Evolutionary conservation across 64 coral and sea anemone genomes (phyloP), one percentile per base, ranked within the genome.

Genomic region (Astreopora myriophthalma): DNA sequence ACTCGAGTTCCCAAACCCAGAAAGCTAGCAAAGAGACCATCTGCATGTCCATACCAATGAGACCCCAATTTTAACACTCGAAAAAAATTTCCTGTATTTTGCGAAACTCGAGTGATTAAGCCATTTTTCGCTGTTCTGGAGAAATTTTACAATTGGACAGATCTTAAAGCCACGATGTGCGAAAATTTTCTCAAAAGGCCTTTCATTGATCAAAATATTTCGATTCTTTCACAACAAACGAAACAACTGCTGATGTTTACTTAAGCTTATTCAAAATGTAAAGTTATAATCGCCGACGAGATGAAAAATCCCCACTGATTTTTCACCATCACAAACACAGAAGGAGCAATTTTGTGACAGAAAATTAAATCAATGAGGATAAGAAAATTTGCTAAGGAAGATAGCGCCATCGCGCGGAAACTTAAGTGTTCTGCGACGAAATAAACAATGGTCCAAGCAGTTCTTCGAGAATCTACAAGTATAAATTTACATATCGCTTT

Each of bases 231-330:
- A 14, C 19, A 83, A 38, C 32, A 64, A 6, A 31, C 32, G 55
- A 83, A 83, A 83, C 79, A 83, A 83, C 79, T 83, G 79, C 79
- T 25, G 13, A 26, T 83, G 79, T 83, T 83, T 83, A 83, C 79
- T 65, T 13, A 55, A 19, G 51, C 51, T 13, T 83, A 64, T 65
- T 83, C 57, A 60, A 79, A 83, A 83, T 83, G 79, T 83, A 83
- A n/a, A 38, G 79, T 66, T 65, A 33, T 83, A 83, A 83, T 83
- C 57, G 32, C 17, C 34, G 79, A 52, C 6, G 51, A 34, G 33
- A n/a, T 64, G 14, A 83, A 63, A 83, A 83, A 39, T 64, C 55
- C 33, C 33, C 33, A 64, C 33, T 64, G 49, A 80, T 80, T 80
- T 83, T 22, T 22, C 61, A 38, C 79, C 79, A 66, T 23, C 32